Base-by-base conservation (phyloP, 2,797 vertebrate genomes). In the Rachycentron canadum region DNA sequence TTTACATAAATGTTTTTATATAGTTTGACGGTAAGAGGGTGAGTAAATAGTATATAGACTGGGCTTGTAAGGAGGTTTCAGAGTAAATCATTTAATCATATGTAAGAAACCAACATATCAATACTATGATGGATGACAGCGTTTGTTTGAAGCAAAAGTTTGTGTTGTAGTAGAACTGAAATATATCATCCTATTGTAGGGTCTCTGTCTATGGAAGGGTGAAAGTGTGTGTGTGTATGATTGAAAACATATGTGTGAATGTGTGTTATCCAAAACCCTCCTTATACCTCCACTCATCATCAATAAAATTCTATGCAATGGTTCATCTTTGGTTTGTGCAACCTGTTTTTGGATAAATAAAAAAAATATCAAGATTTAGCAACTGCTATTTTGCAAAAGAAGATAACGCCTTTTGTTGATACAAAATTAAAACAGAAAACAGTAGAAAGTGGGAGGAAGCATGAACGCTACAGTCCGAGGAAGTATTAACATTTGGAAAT, bases 91-190 rank as follows among this genome's bases (percentile, higher is more conserved):
- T 61, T 64, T 55, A 76, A 73, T 66, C 45, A 52, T 61, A 62
- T 62, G 70, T 64, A 82, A 17, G 4, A 69, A 68, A 72, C 43
- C 40, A 64, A 16, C 28, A 78, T n/a, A n/a, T n/a, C 36, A 45
- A 68, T 50, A 52, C 28, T 13, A 23, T 10, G 13, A 26, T 61
- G 52, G 58, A 56, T 74, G 64, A 63, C 26, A 78, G 45, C 38
- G 65, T 57, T 60, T 63, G 50, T 73, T 63, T 68, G n/a, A 74
- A 17, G 53, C n/a, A 61, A 45, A 66, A 45, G 16, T 61, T 74
- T 11, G 43, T 38, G 13, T 59, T 62, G 17, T 32, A 36, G 13
- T 23, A 34, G 17, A 23, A 53, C 9, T 62, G 26, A 28, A 43
- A 52, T 7, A 66, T 9, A 28, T 53, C 32, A 65, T 58, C n/a